These are phyloP conservation scores for Dermochelys coriacea DNA, from an alignment of 2,797 vertebrate species.

Conservation along the genomic window DNA sequence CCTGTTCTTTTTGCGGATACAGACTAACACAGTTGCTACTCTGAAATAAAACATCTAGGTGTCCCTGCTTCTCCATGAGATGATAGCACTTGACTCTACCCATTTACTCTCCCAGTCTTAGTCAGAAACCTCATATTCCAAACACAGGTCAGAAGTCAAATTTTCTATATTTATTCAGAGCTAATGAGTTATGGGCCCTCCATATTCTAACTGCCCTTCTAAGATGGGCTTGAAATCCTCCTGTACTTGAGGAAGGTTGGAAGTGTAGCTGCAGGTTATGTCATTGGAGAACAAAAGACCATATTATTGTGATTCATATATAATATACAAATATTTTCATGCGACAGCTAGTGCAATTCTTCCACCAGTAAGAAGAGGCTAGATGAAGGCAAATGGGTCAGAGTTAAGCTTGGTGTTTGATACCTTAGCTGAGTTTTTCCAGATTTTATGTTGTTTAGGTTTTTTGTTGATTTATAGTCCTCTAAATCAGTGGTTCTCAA, in stretches of 20 bases:
- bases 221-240: not conserved
- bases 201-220: not conserved
- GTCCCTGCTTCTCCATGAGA: not conserved
- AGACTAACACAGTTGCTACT: too few species aligned
- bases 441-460: not conserved
- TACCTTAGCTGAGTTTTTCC: not conserved
- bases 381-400: not conserved
- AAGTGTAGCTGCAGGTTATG: not conserved
- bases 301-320: too few species aligned
- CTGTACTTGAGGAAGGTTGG: not conserved
- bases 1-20: too few species aligned
- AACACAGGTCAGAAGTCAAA: not conserved
- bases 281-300: not conserved
- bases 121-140: not conserved
- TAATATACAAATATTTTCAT: not conserved
- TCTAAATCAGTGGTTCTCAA: not conserved
- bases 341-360: not conserved
- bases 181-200: not conserved
- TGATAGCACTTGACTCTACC: not conserved
- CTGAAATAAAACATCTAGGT: not conserved
- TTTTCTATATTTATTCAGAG: not conserved
- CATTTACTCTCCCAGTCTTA: not conserved
- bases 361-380: not conserved
- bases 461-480: slow-evolving; percentile 20
- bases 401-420: slow-evolving; percentile 18